Evolutionary conservation across 2,113 vertebrate genomes (phyloP), one percentile per base, ranked within the genome.

Genomic region (Chascanopsetta lugubris): DNA sequence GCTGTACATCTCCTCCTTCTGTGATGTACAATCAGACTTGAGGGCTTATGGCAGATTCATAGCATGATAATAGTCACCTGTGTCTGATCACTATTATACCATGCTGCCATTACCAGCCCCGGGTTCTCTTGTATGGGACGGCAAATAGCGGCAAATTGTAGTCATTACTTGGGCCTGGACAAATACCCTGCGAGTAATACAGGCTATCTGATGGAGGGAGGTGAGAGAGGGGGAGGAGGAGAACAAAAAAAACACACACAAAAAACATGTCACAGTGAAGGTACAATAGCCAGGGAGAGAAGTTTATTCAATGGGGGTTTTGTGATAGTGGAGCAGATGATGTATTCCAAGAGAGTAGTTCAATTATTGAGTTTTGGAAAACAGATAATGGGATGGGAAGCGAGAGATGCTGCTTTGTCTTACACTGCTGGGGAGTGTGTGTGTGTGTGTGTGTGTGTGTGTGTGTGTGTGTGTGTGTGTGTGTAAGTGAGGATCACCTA

Each of bases 291-390:
- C 63, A 29, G 64, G 27, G 61, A 80, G 61, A 75, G 70, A 84
- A 74, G 74, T 85, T 83, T 77, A 82, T 85, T 86, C 78, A 84
- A 64, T 74, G 63, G n/a, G 18, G 68, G 64, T 63, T 83, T 76
- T 86, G 70, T 83, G 76, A 77, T 81, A 54, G 65, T 22, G 38
- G 57, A 69, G 62, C 12, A 32, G 78, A 87, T 85, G 82, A 86
- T 86, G 74, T 84, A 88, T 81, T 87, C 79, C 56, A 76, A 83
- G 71, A 72, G 80, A 86, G 85, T 64, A 82, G 69, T 88, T 88
- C 87, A 87, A 85, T 90, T 88, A 90, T 88, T 88, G 83, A 86
- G 79, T 88, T 88, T 79, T 80, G 85, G 75, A 80, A 85, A 86
- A 82, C 69, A 82, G 73, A 87, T 87, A 90, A 89, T 88, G 71